phyloP scores from a whole-genome alignment of 2,888 invertebrate species.

The Germaria angustata region DNA sequence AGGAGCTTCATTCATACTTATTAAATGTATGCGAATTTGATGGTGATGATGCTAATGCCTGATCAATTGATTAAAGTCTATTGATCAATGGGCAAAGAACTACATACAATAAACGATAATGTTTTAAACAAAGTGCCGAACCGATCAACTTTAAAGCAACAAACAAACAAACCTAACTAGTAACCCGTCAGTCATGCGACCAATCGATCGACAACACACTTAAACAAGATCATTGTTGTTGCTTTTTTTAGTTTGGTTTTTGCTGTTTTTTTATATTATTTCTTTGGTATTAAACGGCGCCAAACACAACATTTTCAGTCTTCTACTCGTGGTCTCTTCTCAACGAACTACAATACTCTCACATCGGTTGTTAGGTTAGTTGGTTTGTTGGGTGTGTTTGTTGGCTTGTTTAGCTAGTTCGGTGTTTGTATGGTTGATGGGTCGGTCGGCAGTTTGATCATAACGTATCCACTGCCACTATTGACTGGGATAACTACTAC shows the following conservation, averaged over 20 bases:
- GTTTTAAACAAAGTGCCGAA: conserved; percentile 14
- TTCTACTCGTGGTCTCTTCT: conserved; percentile 17
- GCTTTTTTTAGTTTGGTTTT: not conserved
- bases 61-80: conserved; percentile 51
- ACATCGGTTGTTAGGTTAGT: conserved; percentile 54
- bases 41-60: conserved; percentile 1
- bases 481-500: conserved; percentile 1
- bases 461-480: conserved; percentile 24
- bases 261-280: not conserved
- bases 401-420: conserved; percentile 29
- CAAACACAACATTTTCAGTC: conserved; percentile 50
- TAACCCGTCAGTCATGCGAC: conserved; percentile 30
- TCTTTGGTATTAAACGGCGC: conserved; percentile 44
- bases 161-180: conserved; percentile 21
- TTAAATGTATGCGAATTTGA: not conserved
- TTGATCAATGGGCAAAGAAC: conserved; percentile 49
- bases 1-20: conserved; percentile 47
- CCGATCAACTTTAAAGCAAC: conserved; percentile 41
- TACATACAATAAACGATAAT: conserved; percentile 24
- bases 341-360: conserved; percentile 23
- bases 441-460: conserved; percentile 46
- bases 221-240: conserved; percentile 17
- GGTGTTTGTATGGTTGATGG: conserved; percentile 23
- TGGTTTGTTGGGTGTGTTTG: conserved; percentile 48
- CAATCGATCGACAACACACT: conserved; percentile 17